These are phyloP conservation scores for Oryzaephilus surinamensis DNA, from an alignment of 1,140 invertebrate genomes.

Conservation along the genomic window DNA sequence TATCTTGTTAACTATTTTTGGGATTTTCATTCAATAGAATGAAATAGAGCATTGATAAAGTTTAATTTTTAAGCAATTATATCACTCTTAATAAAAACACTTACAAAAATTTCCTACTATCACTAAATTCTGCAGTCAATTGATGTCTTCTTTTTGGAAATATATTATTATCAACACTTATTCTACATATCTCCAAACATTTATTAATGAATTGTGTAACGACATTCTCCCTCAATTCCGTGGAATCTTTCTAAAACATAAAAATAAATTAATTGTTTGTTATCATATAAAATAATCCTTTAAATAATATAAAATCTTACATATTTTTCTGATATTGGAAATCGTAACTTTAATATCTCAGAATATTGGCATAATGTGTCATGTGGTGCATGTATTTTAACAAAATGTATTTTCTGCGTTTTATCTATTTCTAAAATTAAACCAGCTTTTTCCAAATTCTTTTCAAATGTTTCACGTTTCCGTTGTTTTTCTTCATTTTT, in stretches of 20 bases:
- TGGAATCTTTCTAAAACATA: too few relatives aligned
- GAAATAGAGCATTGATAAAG: too few relatives aligned
- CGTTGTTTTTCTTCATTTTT: constrained; percentile 36
- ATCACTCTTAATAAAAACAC: constrained; percentile 24
- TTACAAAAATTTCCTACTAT: constrained; percentile 64
- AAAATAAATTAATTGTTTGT: too few relatives aligned
- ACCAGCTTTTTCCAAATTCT: constrained; percentile 47
- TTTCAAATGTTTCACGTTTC: constrained; percentile 49
- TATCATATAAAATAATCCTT: too few relatives aligned
- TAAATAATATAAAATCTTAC: constrained; percentile 31
- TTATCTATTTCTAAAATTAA: constrained; percentile 50
- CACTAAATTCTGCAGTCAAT: constrained; percentile 54
- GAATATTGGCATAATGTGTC: constrained; percentile 72
- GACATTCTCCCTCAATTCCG: too few relatives aligned
- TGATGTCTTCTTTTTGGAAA: constrained; percentile 44
- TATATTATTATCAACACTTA: constrained; percentile 40
- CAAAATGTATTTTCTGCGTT: constrained; percentile 48
- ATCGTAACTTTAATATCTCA: constrained; percentile 77
- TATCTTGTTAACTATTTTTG: too few relatives aligned
- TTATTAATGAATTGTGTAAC: constrained; percentile 21
- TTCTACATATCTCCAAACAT: constrained; percentile 22
- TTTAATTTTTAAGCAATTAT: too few relatives aligned
- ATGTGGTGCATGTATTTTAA: constrained; percentile 69
- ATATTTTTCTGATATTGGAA: constrained; percentile 79
- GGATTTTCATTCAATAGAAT: too few relatives aligned